A percentile compares a stretch with the other conserved stretches of the same genome.
These are phyloP conservation scores for Fopius arisanus DNA, from an alignment of 1,140 invertebrate genomes.

Conservation along the genomic window DNA sequence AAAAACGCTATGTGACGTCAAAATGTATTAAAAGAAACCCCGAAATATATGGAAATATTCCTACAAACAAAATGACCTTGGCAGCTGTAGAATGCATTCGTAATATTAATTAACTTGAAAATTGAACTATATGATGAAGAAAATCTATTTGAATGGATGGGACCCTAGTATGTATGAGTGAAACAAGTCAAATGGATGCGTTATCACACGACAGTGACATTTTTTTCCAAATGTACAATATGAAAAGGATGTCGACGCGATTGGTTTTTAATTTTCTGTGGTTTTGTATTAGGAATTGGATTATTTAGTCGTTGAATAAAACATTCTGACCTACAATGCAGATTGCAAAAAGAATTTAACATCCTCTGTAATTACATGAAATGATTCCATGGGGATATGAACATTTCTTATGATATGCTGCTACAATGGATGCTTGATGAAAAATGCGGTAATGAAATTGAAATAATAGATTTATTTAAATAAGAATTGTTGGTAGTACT, in stretches of 20 bases:
- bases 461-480: neutral
- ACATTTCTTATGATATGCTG: neutral
- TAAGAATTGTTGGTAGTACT: neutral
- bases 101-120: neutral
- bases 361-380: neutral
- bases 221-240: neutral
- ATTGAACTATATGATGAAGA: neutral
- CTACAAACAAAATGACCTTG: neutral
- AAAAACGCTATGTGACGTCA: too few species aligned
- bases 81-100: neutral
- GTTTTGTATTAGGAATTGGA: conserved; percentile 14
- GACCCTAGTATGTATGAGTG: neutral
- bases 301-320: neutral
- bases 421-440: neutral
- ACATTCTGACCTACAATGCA: neutral
- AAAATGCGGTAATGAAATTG: neutral
- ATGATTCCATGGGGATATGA: neutral
- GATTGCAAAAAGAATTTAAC: neutral
- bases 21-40: too few species aligned
- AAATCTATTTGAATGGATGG: neutral
- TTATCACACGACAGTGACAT: neutral
- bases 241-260: neutral
- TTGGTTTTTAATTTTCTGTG: neutral
- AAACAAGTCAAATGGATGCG: neutral
- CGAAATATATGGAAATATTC: too few species aligned